Evolutionary conservation across 2,113 vertebrate species (phyloP), one percentile per base, ranked within the genome.

Genomic region (Heloderma charlesbogerti): DNA sequence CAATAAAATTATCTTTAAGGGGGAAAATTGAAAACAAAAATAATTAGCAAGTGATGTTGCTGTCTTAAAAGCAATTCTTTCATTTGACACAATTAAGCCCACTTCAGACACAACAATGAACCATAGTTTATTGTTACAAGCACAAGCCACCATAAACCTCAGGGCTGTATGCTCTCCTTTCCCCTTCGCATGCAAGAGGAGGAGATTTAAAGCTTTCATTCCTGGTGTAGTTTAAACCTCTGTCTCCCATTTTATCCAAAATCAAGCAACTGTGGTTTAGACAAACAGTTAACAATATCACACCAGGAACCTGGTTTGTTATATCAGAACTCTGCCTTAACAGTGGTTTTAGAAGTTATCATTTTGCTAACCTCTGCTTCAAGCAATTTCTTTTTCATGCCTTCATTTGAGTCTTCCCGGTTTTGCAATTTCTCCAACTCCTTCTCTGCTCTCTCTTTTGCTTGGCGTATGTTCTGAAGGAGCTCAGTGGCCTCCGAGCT

Each of bases 401-500:
- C 98, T 97, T 99, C 99, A 1, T 98, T 99, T 29, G 98, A 99
- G 92, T 99, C 99, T 87, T 99, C 99, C 9, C 98, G 97, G 93
- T 98, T 98, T 95, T 99, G 99, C 63, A 99, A 97, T 92, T 98
- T 98, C 97, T 99, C 98, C 88, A 99, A 66, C 85, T 99, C 99
- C 25, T 98, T 97, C 95, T 99, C 99, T 7, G 99, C 97, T 4
- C 98, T 98, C 74, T 99, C 99, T 94, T 99, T 99, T 13, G 99
- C 98, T 96, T 98, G 95, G 71, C 98, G 98, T 93, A 99, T 98
- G 20, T 97, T 98, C 96, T 99, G 99, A 84, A 99, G 98, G 48
- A 98, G 98, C 93, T 99, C 99, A 0, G 99, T 98, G n/a, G 99
- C 99, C 94, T 99, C 99, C 1, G 98, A 97, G 92, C 98, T 99